phyloP scores from a whole-genome alignment of 1,140 invertebrate species.

The Chrysomallon squamiferum region DNA sequence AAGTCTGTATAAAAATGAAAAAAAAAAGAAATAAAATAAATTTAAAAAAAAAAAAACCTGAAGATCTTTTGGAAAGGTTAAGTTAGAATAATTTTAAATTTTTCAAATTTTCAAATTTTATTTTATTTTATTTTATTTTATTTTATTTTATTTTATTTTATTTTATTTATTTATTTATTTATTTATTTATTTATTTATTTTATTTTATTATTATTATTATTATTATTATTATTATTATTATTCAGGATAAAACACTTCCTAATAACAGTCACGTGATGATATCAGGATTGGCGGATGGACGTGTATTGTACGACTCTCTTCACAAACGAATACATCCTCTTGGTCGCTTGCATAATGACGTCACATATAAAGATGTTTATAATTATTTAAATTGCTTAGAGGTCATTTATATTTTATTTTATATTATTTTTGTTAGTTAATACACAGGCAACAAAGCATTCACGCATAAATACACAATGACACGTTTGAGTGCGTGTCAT shows the following conservation, averaged over 20 bases:
- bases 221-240: too few species aligned
- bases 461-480: not conserved
- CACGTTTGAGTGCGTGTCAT: not conserved
- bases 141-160: too few species aligned
- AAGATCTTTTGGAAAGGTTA: too few species aligned
- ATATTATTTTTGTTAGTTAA: not conserved
- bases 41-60: too few species aligned
- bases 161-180: too few species aligned
- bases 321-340: conserved; percentile 64
- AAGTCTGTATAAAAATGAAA: too few species aligned
- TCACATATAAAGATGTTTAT: conserved; percentile 65
- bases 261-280: conserved; percentile 64
- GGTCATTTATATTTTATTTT: conserved; percentile 37
- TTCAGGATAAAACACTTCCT: conserved; percentile 59
- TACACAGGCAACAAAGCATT: not conserved
- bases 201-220: too few species aligned
- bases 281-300: conserved; percentile 64
- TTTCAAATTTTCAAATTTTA: too few species aligned
- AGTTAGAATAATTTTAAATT: too few species aligned
- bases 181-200: too few species aligned
- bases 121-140: too few species aligned
- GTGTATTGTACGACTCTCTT: conserved; percentile 64
- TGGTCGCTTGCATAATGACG: conserved; percentile 60
- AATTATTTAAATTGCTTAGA: conserved; percentile 66
- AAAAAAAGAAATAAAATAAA: too few species aligned